A percentile compares a stretch with the other conserved stretches of the same genome.
Evolutionary conservation across 2,888 invertebrate genomes (phyloP).

Genomic region (Rhyacophila evoluta): DNA sequence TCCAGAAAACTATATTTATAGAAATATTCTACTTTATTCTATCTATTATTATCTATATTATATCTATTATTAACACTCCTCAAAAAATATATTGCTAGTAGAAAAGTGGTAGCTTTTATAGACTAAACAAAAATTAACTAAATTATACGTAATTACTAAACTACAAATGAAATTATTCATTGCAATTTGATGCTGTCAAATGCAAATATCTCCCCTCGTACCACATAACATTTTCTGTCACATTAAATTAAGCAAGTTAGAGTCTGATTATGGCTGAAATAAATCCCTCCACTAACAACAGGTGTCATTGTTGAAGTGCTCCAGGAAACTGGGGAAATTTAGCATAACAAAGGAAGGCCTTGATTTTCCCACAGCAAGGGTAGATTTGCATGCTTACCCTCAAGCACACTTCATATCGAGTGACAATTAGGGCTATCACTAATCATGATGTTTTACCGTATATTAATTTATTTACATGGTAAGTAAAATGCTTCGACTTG

Average conservation of each 20-base stretch:
- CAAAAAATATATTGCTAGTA: too few relatives aligned
- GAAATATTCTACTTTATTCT: too few relatives aligned
- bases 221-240: not conserved
- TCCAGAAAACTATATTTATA: too few relatives aligned
- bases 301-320: slow-evolving; percentile 1
- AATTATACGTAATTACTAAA: too few relatives aligned
- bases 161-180: not conserved
- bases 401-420: not conserved
- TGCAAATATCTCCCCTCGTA: not conserved
- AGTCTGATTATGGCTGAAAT: slow-evolving; percentile 3
- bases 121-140: too few relatives aligned
- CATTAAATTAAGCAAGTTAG: slow-evolving; percentile 16
- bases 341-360: slow-evolving; percentile 36
- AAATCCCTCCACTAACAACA: not conserved
- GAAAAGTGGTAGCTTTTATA: too few relatives aligned
- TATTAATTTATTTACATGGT: too few relatives aligned
- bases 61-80: too few relatives aligned
- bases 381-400: slow-evolving; percentile 27
- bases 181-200: not conserved
- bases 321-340: slow-evolving; percentile 32
- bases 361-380: slow-evolving; percentile 38
- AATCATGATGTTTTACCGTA: too few relatives aligned
- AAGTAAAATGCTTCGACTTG: too few relatives aligned
- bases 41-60: too few relatives aligned
- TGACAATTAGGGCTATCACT: not conserved